Evolutionary conservation across 2,888 invertebrate species (phyloP), one percentile per base, ranked within the genome.

Genomic region (Ormyrus labotus): DNA sequence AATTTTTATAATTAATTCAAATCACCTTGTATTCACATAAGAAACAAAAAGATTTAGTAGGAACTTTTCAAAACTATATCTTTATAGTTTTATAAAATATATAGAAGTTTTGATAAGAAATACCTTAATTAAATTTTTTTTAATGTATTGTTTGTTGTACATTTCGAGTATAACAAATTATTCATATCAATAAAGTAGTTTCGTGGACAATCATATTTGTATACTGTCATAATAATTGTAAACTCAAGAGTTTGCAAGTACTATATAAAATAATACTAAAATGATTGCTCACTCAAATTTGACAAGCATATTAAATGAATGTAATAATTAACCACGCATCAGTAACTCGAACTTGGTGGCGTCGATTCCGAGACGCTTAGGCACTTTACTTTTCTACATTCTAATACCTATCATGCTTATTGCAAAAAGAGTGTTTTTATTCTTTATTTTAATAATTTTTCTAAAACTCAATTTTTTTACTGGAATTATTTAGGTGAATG

Each of bases 341-440:
- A 60, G 69, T 34, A 69, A 71, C 60, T 77, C 76, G 73, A 82
- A 80, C 77, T 73, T 80, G 67, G 70, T 80, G 79, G 77, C 77
- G 77, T 77, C 64, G 63, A 81, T 81, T 79, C 60, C 70, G 60
- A 73, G 60, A 80, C 78, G 77, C 73, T 77, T 77, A 80, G 77
- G 82, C 79, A 80, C 79, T 82, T 80, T 65, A 65, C 73, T 72
- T 73, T 57, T 63, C 65, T 73, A 82, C 50, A 61, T 69, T 71
- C 76, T 81, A 81, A 58, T 9, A 34, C 71, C 57, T 73, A 72
- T 76, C 13, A 64, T 69, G 53, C 65, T 48, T 67, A n/a, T 67
- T 79, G 57, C 64, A 76, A 78, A 63, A 71, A 57, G 48, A 65
- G 50, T 69, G 8, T 19, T 19, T 19, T 19, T 19, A 19, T 19